Base-by-base conservation (phyloP, 2,888 invertebrate species). In the Andricus quercusramuli region DNA sequence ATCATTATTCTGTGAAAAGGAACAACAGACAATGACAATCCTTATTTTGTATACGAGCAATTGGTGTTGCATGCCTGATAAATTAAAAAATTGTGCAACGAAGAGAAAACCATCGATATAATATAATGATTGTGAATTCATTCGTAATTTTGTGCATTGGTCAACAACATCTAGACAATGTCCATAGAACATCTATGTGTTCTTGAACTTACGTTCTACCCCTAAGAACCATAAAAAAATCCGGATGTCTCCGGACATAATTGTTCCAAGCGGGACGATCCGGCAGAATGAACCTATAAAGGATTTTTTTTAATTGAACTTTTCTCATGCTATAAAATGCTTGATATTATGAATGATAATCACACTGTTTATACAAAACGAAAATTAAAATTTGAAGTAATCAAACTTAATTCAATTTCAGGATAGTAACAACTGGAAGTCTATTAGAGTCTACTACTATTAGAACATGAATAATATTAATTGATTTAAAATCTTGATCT, bases 161-260 rank as follows among this genome's bases (percentile, higher is more conserved):
- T 11, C 32, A 74, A 74, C 56, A 29, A 74, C 74, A 74, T 11
- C 15, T 29, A 74, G 13, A 74, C 3, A 56, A 74, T n/a, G 74
- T 74, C 74, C 56, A 74, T 3, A 74, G 70, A 70, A 70, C 70
- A 70, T 74, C 56, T n/a, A n/a, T 51, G 32, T 56, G 56, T 64
- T 62, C 76, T 80, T 79, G 81, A 85, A 92, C 92, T 92, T 90
- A 92, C 92, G 88, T 92, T 91, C 92, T 91, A 89, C 90, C 86
- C 84, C 87, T 91, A 88, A 92, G 91, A 82, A 92, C 89, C 87
- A 90, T 89, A 90, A 90, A 90, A 92, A 92, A 92, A 86, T 92
- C 91, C 84, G 91, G 92, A 85, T 88, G 89, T 85, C 90, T 86
- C 85, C 90, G 90, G 77, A 90, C 87, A 83, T 91, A 90, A 89